Evolutionary conservation across 2,113 vertebrate species (phyloP).

Genomic region (Cettia cetti): DNA sequence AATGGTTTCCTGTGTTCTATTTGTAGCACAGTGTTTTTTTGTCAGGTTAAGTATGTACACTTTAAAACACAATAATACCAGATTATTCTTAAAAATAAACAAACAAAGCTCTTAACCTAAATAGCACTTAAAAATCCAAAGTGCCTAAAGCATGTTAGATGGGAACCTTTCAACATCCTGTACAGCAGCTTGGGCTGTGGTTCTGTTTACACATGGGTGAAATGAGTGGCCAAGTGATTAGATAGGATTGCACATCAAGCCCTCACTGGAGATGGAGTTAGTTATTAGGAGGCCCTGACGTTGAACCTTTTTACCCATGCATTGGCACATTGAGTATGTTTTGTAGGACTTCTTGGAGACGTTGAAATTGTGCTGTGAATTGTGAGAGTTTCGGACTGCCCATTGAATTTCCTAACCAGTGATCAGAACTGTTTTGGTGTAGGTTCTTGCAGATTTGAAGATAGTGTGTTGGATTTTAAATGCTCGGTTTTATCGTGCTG

Average conservation of each 20-base stretch:
- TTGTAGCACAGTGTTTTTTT: not conserved
- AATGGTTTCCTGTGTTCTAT: not conserved
- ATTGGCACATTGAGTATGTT: not conserved
- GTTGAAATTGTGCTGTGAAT: not conserved
- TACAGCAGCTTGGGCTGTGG: not conserved
- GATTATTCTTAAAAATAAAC: not conserved
- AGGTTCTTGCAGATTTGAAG: not conserved
- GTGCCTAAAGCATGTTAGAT: not conserved
- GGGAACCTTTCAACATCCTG: not conserved
- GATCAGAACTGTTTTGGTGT: not conserved
- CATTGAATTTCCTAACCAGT: not conserved
- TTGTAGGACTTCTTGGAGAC: not conserved
- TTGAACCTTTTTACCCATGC: not conserved
- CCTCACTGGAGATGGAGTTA: not conserved
- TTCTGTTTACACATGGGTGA: not conserved
- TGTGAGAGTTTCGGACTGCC: not conserved
- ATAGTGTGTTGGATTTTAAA: not conserved
- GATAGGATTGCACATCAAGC: not conserved
- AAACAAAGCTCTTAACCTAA: not conserved
- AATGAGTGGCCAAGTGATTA: not conserved
- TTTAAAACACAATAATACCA: not conserved
- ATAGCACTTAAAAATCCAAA: not conserved
- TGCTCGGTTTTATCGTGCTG: not conserved
- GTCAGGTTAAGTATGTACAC: not conserved
- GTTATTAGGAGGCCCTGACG: conserved; percentile 2